A percentile compares a stretch with the other conserved stretches of the same genome.
phyloP scores from a whole-genome alignment of 2,888 invertebrate species.

The Hemistola chrysoprasaria region DNA sequence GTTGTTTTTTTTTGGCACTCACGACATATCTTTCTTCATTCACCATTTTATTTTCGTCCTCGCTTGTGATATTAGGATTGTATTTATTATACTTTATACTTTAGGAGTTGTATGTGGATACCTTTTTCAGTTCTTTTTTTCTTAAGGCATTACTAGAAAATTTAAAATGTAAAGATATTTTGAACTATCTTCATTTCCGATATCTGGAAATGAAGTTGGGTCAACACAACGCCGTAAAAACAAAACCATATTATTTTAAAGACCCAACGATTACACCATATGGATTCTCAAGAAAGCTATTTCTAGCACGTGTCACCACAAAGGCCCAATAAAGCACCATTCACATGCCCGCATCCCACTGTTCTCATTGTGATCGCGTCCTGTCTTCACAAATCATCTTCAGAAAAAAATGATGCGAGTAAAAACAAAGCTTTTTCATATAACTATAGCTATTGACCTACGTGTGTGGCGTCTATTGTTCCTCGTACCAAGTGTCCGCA shows the following conservation, averaged over 20 bases:
- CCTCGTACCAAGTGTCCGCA: slow-evolving; percentile 38
- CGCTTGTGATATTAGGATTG: no score
- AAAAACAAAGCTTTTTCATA: slow-evolving; percentile 69
- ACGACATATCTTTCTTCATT: slow-evolving; percentile 38
- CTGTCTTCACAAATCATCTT: slow-evolving; percentile 77
- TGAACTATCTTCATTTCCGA: no score
- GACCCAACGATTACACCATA: slow-evolving; percentile 18
- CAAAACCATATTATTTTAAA: background rate
- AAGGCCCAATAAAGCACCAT: slow-evolving; percentile 65
- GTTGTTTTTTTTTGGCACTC: slow-evolving; percentile 39
- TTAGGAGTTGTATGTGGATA: no score
- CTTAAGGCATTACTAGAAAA: no score
- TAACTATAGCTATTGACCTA: slow-evolving; percentile 62
- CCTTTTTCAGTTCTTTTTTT: no score
- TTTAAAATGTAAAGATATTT: no score
- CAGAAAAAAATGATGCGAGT: slow-evolving; percentile 53
- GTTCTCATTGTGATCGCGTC: slow-evolving; percentile 67
- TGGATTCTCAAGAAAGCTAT: slow-evolving; percentile 11
- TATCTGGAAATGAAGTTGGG: no score
- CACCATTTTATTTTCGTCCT: slow-evolving; percentile 23
- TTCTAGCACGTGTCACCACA: slow-evolving; percentile 52
- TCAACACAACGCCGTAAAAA: no score
- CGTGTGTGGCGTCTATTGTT: slow-evolving; percentile 69
- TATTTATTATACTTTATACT: no score
- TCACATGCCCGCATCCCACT: slow-evolving; percentile 75